phyloP scores from a whole-genome alignment of 2,113 vertebrate genomes.

The Saguinus midas region DNA sequence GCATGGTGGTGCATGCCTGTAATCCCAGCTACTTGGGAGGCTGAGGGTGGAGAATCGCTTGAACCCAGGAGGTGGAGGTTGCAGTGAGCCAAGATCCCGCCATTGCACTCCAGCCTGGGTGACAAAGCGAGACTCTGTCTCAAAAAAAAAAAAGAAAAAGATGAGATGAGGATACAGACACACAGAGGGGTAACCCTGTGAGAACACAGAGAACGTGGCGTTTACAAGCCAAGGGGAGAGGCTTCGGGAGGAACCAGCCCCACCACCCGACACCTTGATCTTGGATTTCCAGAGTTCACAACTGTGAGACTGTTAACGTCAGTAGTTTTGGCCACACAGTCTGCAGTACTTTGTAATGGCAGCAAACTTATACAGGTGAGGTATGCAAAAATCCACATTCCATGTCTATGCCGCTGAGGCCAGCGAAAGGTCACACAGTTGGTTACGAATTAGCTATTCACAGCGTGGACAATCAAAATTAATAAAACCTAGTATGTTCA shows the following conservation, averaged over 20 bases:
- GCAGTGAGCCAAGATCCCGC: too few relatives aligned
- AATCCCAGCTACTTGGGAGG: too few relatives aligned
- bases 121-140: too few relatives aligned
- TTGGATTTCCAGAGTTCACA: neutral
- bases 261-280: rapidly evolving
- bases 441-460: neutral
- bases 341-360: rapidly evolving
- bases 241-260: rapidly evolving
- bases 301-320: rapidly evolving
- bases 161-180: neutral
- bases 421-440: rapidly evolving
- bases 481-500: neutral
- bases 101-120: too few relatives aligned
- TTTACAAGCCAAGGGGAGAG: rapidly evolving
- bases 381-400: rapidly evolving
- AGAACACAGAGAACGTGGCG: rapidly evolving
- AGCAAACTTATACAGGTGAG: rapidly evolving
- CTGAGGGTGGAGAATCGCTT: too few relatives aligned
- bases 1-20: too few relatives aligned
- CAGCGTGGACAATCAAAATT: rapidly evolving
- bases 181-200: rapidly evolving
- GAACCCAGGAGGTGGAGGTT: too few relatives aligned
- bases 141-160: neutral
- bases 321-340: rapidly evolving
- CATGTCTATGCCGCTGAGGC: rapidly evolving